A percentile compares a stretch with the other conserved stretches of the same genome.
Evolutionary conservation across 2,797 vertebrate species (phyloP).

Genomic region (Sarcoramphus papa): DNA sequence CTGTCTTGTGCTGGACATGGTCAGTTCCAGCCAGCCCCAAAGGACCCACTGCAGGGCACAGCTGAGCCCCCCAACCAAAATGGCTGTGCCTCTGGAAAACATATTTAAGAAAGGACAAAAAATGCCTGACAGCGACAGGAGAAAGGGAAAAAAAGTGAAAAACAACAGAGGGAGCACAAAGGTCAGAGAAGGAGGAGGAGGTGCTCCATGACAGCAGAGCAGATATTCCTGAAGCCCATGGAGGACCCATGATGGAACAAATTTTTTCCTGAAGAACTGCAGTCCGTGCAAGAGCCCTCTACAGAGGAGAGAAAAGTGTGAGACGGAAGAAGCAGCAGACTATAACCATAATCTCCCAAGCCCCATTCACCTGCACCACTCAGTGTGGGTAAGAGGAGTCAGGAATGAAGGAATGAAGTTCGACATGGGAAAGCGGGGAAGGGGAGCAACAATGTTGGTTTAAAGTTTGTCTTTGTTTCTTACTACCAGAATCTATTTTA

Average conservation of each 20-base stretch:
- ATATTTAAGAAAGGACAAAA: background rate
- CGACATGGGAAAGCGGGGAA: background rate
- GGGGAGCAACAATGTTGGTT: background rate
- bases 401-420: background rate
- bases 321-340: background rate
- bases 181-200: background rate
- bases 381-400: background rate
- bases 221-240: background rate
- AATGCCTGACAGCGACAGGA: background rate
- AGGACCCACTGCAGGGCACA: background rate
- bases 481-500: background rate
- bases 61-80: background rate
- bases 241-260: background rate
- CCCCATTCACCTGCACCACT: fast-evolving
- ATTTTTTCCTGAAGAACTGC: background rate
- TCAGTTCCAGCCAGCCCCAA: background rate
- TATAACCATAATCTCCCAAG: too few relatives aligned
- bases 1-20: background rate
- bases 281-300: background rate
- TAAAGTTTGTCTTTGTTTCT: background rate
- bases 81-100: background rate
- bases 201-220: fast-evolving
- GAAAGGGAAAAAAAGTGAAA: background rate
- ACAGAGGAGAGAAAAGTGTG: background rate
- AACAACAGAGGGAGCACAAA: background rate